A percentile compares a stretch with the other conserved stretches of the same genome.
These are phyloP conservation scores for Circaetus cinerascens DNA, from an alignment of 2,113 vertebrate species.

Conservation along the genomic window DNA sequence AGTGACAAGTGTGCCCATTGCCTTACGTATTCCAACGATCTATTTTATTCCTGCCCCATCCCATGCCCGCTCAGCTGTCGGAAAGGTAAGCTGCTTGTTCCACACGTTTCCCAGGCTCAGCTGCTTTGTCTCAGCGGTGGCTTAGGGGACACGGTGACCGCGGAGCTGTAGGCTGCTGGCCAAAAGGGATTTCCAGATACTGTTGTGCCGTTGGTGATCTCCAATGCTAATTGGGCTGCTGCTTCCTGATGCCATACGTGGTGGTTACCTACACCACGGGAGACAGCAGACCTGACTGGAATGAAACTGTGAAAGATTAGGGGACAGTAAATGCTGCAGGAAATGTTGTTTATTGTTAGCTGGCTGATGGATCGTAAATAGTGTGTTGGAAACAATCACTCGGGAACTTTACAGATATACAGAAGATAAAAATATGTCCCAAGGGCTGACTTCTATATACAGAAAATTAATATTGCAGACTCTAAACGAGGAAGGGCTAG, in stretches of 20 bases:
- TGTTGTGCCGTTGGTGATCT: neutral
- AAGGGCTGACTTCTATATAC: neutral
- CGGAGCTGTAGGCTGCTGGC: neutral
- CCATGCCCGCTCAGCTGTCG: neutral
- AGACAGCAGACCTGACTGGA: neutral
- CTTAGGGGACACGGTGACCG: neutral
- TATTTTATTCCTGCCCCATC: neutral
- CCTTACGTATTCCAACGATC: neutral
- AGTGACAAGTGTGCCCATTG: neutral
- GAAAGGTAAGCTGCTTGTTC: neutral
- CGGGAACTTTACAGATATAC: neutral
- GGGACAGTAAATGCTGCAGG: neutral
- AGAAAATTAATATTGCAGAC: neutral
- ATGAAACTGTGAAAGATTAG: neutral
- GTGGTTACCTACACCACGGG: neutral
- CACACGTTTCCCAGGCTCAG: neutral
- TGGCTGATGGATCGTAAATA: neutral
- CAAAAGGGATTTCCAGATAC: neutral
- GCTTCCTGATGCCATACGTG: neutral
- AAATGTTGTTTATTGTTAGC: neutral
- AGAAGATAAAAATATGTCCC: neutral
- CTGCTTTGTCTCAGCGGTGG: neutral
- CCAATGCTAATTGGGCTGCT: neutral
- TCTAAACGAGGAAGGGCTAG: neutral
- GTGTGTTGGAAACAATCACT: neutral